Base-by-base conservation (phyloP, 1,140 invertebrate genomes). In the Propsilocerus akamusi region DNA sequence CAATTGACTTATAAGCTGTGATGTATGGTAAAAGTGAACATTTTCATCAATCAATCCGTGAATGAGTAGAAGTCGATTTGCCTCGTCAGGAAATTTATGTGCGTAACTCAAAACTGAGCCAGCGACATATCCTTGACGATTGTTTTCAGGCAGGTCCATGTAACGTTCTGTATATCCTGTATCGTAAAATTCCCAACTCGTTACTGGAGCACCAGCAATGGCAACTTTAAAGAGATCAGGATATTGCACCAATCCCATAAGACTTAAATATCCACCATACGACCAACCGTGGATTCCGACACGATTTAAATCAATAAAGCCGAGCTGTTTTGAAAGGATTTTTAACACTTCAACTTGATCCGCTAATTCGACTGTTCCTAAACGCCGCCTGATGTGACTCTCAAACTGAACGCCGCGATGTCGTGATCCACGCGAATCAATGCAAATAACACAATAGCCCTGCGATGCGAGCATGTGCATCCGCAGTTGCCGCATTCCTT, bases 21-120 rank as follows among this genome's bases (percentile, higher is more conserved):
- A 89, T 10, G 94, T 96, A 64, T 99, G 94, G 56, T 83, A 82
- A 65, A 99, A 98, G 68, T 99, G 96, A n/a, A 99, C 96, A 66
- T 99, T 99, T 69, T 99, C 96, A 67, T 99, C 96, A 49, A 96
- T 93, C 46, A 97, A 71, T 5, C 96, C 96, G 68, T 99, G 96
- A 56, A 98, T 88, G 32, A 99, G 92, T n/a, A 99, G 69, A 34
- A 99, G 66, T 50, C 93, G 74, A 64, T 92, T 93, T 63, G 93
- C 89, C 85, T 92, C 83, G 60, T 95, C 86, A 2, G 92, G 92
- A 67, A 96, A 89, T 61, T 83, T 80, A 54, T 83, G 80, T 5
- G 88, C 80, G 56, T 85, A 81, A 49, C 75, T 79, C 30, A 89
- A 68, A 41, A 92, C 75, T 10, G 81, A 86, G 11, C 86, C 83